Evolutionary conservation across 2,797 vertebrate species (phyloP).

Genomic region (Prionace glauca): DNA sequence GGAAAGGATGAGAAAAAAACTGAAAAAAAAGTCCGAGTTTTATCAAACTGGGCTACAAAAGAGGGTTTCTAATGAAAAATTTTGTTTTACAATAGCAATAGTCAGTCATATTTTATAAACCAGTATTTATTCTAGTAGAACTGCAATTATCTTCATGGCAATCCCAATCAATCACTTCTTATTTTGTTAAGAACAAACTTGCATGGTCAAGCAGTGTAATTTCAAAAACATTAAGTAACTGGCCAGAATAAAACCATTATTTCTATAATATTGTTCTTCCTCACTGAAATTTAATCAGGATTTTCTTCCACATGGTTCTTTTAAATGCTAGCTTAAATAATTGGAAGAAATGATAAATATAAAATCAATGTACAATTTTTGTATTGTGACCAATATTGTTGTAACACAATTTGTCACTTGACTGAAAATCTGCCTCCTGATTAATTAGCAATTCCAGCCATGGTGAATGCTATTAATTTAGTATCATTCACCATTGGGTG

Average conservation of each 20-base stretch:
- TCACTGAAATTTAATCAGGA: not conserved
- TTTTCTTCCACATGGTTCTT: not conserved
- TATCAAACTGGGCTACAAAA: not conserved
- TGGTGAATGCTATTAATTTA: not conserved
- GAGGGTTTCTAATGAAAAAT: not conserved
- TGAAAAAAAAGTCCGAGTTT: not conserved
- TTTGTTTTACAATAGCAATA: not conserved
- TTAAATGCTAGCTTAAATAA: not conserved
- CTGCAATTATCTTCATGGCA: constrained; percentile 22
- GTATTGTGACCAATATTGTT: not conserved
- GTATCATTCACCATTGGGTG: not conserved
- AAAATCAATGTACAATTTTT: not conserved
- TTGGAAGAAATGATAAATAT: constrained; percentile 21
- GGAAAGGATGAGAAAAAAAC: not conserved
- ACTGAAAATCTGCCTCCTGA: not conserved
- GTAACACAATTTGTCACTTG: constrained; percentile 3
- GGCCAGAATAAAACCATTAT: not conserved
- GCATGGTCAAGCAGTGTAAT: not conserved
- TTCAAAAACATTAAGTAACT: not conserved
- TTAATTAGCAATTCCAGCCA: not conserved
- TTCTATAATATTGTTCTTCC: not conserved
- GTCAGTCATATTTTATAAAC: not conserved
- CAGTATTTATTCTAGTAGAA: not conserved
- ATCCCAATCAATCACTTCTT: constrained; percentile 20
- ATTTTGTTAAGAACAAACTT: constrained; percentile 12